Base-by-base conservation (phyloP, 1,140 invertebrate genomes). In the Drosophila leontia region DNA sequence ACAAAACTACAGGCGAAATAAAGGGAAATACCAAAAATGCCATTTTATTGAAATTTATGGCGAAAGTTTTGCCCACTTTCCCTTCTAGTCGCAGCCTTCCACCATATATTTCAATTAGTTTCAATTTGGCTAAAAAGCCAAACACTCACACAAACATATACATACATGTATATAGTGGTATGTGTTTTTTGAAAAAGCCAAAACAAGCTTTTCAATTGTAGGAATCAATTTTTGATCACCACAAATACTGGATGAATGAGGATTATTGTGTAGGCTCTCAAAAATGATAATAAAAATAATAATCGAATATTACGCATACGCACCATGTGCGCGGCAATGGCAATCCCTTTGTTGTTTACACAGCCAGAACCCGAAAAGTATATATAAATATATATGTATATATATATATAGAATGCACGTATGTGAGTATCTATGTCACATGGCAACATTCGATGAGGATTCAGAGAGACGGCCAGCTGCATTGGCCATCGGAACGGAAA, bases 401-500 rank as follows among this genome's bases (percentile, higher is more conserved):
- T 50, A 42, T 50, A 42, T 71, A 37, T 59, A 42, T 58, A 48
- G 17, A 45, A 32, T 41, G 34, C 41, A 61, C 34, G 48, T 48
- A 19, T 68, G 51, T 5, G 61, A 7, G 59, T 83, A 83, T 87
- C 84, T 83, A 80, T 83, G 75, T 61, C 70, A 67, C 75, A 74
- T 75, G 71, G 71, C 60, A 77, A 80, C 83, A 88, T 88, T 80
- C 83, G 80, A 80, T 78, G 76, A 68, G 67, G 80, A 80, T 78
- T 67, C 59, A 55, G 67, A 68, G 67, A 74, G 83, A 70, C 55
- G 75, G 59, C 78, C 84, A 87, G 84, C 84, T 87, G 84, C 84
- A 82, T 80, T 75, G 84, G 77, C 84, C 85, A 88, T 87, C 77
- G 80, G 83, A 88, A 87, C 84, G 84, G 84, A 88, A 87, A 87